phyloP scores from a whole-genome alignment of 2,888 invertebrate species.

The Cerastis rubricosa region DNA sequence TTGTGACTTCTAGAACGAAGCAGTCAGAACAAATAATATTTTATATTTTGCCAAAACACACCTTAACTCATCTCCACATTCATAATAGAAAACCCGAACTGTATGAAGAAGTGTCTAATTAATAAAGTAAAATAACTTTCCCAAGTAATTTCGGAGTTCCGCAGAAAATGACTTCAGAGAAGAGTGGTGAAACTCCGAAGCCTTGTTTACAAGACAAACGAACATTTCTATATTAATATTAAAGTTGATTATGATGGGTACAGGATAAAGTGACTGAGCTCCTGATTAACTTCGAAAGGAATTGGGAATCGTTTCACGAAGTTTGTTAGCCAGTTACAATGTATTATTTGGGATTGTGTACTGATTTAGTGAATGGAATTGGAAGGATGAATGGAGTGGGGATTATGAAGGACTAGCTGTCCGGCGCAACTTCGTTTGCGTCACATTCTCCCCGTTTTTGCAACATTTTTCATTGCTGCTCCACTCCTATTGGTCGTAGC shows the following conservation, averaged over 20 bases:
- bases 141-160: conserved; percentile 74
- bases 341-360: conserved; percentile 37
- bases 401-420: too few relatives aligned
- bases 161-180: conserved; percentile 62
- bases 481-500: too few relatives aligned
- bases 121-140: conserved; percentile 75
- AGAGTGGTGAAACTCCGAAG: conserved; percentile 39
- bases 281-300: conserved; percentile 40
- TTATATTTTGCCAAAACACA: conserved; percentile 15
- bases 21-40: conserved; percentile 1
- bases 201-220: conserved; percentile 59
- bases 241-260: conserved; percentile 54
- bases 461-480: too few relatives aligned
- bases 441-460: too few relatives aligned
- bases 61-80: conserved; percentile 13
- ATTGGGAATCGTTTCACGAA: conserved; percentile 24
- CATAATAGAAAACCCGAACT: conserved; percentile 25
- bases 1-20: too few relatives aligned
- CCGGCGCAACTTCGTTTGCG: too few relatives aligned
- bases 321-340: conserved; percentile 32
- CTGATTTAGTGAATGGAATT: conserved; percentile 32
- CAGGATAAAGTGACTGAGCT: conserved; percentile 42
- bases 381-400: conserved; percentile 6
- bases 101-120: conserved; percentile 65
- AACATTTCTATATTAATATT: conserved; percentile 61